Base-by-base conservation (phyloP, 37 sponge, comb jelly and placozoan species). In the Spongilla lacustris region DNA sequence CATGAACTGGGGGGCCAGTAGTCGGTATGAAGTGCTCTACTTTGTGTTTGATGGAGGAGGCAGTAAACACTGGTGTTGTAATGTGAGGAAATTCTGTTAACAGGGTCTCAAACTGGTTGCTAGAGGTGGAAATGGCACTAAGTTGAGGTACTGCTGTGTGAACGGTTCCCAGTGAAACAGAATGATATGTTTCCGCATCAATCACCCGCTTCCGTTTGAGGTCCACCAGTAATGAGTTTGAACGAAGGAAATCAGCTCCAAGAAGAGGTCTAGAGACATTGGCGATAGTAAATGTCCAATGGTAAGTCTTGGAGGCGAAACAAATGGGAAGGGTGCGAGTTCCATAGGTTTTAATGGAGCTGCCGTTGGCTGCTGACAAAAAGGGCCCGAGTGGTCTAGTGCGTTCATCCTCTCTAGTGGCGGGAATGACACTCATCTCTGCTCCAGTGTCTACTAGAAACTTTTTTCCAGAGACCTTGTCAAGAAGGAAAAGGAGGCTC, bases 21-120 rank as follows among this genome's bases (percentile, higher is more conserved):
- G 88, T 87, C 67, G 36, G 11, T 36, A 87, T 81, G 81, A 27
- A 48, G 75, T 87, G 88, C 30, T 66, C 67, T 30, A 87, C 81
- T 69, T 24, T 23, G 30, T 81, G 82, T 32, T 81, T 81, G 50
- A 27, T 78, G 25, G 79, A 21, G 6, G 49, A 22, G 35, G 35
- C 21, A 46, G 79, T 35, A 28, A 78, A 78, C 19, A 46, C 41
- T 48, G 50, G 79, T 22, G 41, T 35, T 25, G 58, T 78, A 50
- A 78, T 78, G 48, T 37, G 50, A 46, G 79, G 79, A 28, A 78
- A 78, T 23, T 78, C 58, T n/a, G 50, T n/a, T 46, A 78, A 50
- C 25, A 78, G 79, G 34, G 24, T 74, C 34, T 27, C 31, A 29
- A 34, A 29, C 34, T 27, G 24, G 75, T 74, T 22, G 23, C 34